Percentiles rank a stretch among this genome's conserved stretches.
Conservation (phyloP, 1,140 invertebrate genomes). For the Hestina assimilis region DNA sequence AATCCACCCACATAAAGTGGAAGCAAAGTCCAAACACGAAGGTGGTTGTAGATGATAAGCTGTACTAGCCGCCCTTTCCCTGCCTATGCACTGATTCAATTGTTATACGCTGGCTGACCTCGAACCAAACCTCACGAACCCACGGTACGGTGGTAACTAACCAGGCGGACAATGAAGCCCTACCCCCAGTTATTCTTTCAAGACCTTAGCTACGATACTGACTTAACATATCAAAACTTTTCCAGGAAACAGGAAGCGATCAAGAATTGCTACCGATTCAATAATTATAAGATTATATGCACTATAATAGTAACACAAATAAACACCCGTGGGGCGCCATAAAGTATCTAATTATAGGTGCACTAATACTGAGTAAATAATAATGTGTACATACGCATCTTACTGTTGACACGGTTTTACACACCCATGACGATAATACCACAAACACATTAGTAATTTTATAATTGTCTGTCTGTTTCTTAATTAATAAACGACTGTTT, state of each 20-base stretch:
- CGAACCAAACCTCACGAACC: no score
- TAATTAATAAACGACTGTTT: background rate
- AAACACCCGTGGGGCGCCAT: background rate
- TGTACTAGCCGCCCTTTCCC: no score
- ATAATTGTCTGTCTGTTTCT: background rate
- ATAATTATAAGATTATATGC: background rate
- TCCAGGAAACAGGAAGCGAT: background rate
- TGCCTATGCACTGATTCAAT: no score
- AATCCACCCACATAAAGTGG: no score
- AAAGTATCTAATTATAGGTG: background rate
- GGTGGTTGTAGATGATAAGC: no score
- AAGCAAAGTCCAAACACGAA: no score
- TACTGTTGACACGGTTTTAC: constrained; percentile 9
- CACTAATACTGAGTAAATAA: constrained; percentile 2
- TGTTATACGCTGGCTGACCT: no score
- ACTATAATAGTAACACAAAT: background rate
- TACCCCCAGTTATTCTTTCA: no score
- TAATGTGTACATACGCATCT: background rate
- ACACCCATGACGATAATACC: background rate
- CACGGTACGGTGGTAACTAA: no score
- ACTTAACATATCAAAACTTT: no score
- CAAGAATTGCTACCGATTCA: background rate
- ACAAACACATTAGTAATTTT: background rate
- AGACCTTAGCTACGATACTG: no score
- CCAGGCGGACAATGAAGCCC: no score